Base-by-base conservation (phyloP, 2,888 invertebrate species). In the Phengaris alcon region DNA sequence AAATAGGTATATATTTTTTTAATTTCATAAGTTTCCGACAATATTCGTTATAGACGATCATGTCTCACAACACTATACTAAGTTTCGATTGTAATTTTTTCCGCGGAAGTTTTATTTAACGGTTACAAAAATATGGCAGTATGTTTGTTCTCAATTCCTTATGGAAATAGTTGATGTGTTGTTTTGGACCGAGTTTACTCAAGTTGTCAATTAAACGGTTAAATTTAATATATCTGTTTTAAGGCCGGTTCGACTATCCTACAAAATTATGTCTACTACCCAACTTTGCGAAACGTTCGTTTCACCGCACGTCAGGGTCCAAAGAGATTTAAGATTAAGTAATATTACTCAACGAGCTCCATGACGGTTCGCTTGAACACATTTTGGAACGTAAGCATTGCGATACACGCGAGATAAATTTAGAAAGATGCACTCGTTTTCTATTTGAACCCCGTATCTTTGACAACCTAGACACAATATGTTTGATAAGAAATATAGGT, bases 171-270 rank as follows among this genome's bases (percentile, higher is more conserved):
- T 79, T 77, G 77, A 77, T 74, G 74, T 77, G 75, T 75, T 80
- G 75, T 81, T 79, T 82, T 83, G 83, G 83, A 83, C 83, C 80
- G 80, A 81, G 79, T 82, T 80, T 78, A 78, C 79, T 81, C 78
- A 78, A 77, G 59, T 77, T 77, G 76, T 76, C 75, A 77, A 79
- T 81, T 81, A 82, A 80, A 85, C 55, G 68, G 76, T 57, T 76
- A 70, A 83, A 79, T 82, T 85, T 85, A 86, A 84, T 83, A 85
- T 86, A 88, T 81, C 84, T 84, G 84, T 86, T 77, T 78, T 90
- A 91, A 91, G 93, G 91, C 90, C 90, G 89, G 92, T 86, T 89
- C 89, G 88, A 88, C 89, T 93, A 92, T 83, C 84, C 91, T 91
- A 91, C 88, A 85, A 89, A 85, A 86, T 85, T 83, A 85, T 82